Evolutionary conservation across 2,888 invertebrate genomes (phyloP).

Genomic region (Brachypalpus laphriformis): DNA sequence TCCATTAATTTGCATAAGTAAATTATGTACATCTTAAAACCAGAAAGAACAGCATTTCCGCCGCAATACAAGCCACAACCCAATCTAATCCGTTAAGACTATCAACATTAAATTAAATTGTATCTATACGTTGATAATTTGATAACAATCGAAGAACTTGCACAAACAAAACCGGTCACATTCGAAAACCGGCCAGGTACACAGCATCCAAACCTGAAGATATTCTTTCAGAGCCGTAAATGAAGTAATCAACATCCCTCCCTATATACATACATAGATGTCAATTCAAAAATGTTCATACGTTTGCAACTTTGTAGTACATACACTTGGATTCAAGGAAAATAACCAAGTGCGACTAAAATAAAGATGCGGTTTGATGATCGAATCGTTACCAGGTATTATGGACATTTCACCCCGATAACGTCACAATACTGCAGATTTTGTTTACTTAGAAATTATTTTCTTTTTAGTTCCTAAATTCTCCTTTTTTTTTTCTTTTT

Average conservation of each 20-base stretch:
- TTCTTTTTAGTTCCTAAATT: neutral
- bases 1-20: constrained; percentile 22
- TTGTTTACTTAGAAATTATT: constrained; percentile 13
- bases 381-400: neutral
- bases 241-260: neutral
- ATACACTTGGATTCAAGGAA: neutral
- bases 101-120: constrained; percentile 46
- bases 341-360: neutral
- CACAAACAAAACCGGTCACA: constrained; percentile 55
- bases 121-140: constrained; percentile 41
- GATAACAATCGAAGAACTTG: constrained; percentile 30
- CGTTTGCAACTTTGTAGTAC: neutral
- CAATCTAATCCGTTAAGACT: constrained; percentile 4
- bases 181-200: constrained; percentile 27
- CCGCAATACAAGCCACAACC: neutral
- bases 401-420: neutral
- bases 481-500: neutral
- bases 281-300: neutral
- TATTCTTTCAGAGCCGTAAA: constrained; percentile 2
- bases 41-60: neutral
- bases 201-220: neutral
- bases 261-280: no score
- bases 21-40: neutral
- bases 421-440: neutral
- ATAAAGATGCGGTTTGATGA: neutral